Base-by-base conservation (phyloP, 2,888 invertebrate genomes). In the Trichopria drosophilae region DNA sequence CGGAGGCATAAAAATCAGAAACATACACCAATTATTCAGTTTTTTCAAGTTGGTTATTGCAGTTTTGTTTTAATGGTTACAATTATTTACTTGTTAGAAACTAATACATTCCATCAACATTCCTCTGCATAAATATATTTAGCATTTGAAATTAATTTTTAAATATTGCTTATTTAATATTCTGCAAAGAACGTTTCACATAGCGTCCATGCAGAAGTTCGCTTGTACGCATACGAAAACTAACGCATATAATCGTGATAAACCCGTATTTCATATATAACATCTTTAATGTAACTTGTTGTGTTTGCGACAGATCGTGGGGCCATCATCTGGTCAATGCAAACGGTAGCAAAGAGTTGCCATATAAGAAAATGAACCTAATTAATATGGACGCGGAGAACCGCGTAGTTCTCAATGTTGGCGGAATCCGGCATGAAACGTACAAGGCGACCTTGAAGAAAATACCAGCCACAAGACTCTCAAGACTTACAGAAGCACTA, bases 371-470 rank as follows among this genome's bases (percentile, higher is more conserved):
- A 77, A 92, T 93, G 92, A 92, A 92, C 81, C 84, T 90, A 76
- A 86, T 90, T 73, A 93, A 92, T 78, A 90, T 92, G 90, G 94
- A 95, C 82, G 90, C 93, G 78, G 96, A 97, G 79, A 96, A 97
- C 85, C 90, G 98, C 78, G 96, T 99, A 71, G 94, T 98, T 62
- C 86, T 99, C 71, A 99, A 99, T 79, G 97, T 98, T 65, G 96
- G 98, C 35, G 98, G 98, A 41, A 96, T 98, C 69, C 85, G 99
- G 51, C 96, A 98, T 79, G 98, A 94, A 79, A 93, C 93, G 52
- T 93, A 93, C 80, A 93, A 93, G 79, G 92, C 93, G 58, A 97
- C 96, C 58, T 79, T 96, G 70, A 95, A 95, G 81, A 97, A 97
- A 82, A 97, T 96, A 73, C 96, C 96, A 26, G 96, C 96, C 69